Conservation (phyloP, 2,797 vertebrate species). For the Poecile montanus region DNA sequence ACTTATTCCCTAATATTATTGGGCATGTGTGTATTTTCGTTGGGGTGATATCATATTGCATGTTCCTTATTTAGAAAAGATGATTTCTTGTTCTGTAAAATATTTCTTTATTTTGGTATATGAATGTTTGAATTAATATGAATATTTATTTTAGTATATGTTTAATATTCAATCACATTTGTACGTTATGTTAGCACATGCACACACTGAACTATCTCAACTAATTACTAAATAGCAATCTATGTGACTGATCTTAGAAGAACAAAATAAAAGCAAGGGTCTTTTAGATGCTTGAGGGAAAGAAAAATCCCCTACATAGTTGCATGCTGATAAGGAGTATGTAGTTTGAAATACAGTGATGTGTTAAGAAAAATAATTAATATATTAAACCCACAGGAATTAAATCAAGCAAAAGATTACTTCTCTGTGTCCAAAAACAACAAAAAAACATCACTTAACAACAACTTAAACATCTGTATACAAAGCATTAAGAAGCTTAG, state of each 20-base stretch:
- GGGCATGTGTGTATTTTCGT: not conserved
- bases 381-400: not conserved
- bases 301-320: not conserved
- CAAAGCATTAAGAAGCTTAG: slow-evolving; percentile 23
- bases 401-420: not conserved
- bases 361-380: not conserved
- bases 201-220: not conserved
- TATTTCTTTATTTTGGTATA: not conserved
- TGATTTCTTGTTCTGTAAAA: not conserved
- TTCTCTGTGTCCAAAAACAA: not conserved
- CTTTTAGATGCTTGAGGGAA: not conserved
- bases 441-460: not conserved
- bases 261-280: not conserved
- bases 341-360: not conserved
- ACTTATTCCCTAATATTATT: not conserved
- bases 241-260: not conserved
- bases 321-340: not conserved
- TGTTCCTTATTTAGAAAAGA: not conserved
- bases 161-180: not conserved
- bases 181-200: not conserved
- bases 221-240: not conserved
- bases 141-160: no score
- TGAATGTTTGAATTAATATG: no score
- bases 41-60: not conserved
- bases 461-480: slow-evolving; percentile 18